Evolutionary conservation across 2,888 invertebrate genomes (phyloP), one percentile per base, ranked within the genome.

Genomic region (Ellobium chinense): DNA sequence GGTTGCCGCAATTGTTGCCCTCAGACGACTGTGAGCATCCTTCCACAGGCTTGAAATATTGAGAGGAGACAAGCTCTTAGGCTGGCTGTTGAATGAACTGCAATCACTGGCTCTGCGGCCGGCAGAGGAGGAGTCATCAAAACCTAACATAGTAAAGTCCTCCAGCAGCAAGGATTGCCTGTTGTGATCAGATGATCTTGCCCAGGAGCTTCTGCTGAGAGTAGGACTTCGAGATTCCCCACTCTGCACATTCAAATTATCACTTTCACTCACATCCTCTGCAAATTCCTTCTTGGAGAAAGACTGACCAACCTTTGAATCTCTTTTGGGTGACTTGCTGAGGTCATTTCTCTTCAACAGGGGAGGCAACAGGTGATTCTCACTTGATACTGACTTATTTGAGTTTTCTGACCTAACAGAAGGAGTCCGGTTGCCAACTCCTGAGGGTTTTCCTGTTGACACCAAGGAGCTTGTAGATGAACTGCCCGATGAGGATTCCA

Each of bases 41-140:
- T 87, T 86, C 86, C 86, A 88, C 37, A 88, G 78, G 70, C 85
- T 87, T 9, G 82, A 77, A 18, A 86, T 86, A 83, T 89, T 87
- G 3, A 89, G 73, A 1, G 89, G 88, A 29, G 89, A 88, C 60
- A 89, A 21, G 34, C 39, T 36, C 27, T 68, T 68, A 31, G 29
- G 60, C 14, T 60, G 66, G 39, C 58, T 78, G 56, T 12, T 78
- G 36, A 58, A 62, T 65, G 72, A 73, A 58, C 73, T 62, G 34
- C 36, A 31, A 14, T 60, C 74, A 60, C 73, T 69, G 21, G 37
- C 31, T 36, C 66, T 73, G 37, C 62, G 37, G 18, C 68, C 74
- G 9, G 37, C 46, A n/a, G 72, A 72, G n/a, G 72, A 77, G 7
- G 66, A 73, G 31, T 62, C 72, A 39, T 78, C 73, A 36, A 81